Evolutionary conservation across 2,797 vertebrate genomes (phyloP).

Genomic region (Onychomys leucogaster): DNA sequence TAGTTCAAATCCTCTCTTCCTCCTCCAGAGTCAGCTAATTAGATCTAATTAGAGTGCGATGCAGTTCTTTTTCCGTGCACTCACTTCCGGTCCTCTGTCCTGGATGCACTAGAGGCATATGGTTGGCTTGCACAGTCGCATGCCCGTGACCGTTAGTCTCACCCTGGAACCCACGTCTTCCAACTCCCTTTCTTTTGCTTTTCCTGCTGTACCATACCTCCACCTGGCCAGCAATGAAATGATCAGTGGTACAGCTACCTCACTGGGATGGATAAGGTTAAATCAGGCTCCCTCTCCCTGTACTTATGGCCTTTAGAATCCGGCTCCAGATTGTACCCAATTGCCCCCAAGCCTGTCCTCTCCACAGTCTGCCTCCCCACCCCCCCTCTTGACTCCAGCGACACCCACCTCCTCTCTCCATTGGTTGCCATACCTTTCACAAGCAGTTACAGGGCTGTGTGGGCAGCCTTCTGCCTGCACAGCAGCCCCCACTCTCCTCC

Average conservation of each 20-base stretch:
- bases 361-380: background rate
- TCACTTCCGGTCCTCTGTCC: background rate
- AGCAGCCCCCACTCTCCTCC: slow-evolving; percentile 3
- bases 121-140: background rate
- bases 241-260: background rate
- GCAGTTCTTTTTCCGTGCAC: background rate
- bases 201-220: background rate
- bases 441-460: background rate
- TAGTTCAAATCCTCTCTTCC: background rate
- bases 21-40: background rate
- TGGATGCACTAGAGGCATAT: background rate
- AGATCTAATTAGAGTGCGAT: background rate
- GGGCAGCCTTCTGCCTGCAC: slow-evolving; percentile 49
- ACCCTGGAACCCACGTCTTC: background rate
- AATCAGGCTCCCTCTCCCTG: background rate
- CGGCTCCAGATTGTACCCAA: background rate
- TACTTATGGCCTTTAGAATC: background rate
- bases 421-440: background rate
- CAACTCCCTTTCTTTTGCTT: background rate
- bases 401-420: background rate
- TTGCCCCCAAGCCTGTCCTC: background rate
- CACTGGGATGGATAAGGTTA: background rate
- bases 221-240: background rate
- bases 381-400: background rate
- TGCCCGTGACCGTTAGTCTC: background rate